These are phyloP conservation scores for Podargus strigoides DNA, from an alignment of 2,797 vertebrate species.

Conservation along the genomic window DNA sequence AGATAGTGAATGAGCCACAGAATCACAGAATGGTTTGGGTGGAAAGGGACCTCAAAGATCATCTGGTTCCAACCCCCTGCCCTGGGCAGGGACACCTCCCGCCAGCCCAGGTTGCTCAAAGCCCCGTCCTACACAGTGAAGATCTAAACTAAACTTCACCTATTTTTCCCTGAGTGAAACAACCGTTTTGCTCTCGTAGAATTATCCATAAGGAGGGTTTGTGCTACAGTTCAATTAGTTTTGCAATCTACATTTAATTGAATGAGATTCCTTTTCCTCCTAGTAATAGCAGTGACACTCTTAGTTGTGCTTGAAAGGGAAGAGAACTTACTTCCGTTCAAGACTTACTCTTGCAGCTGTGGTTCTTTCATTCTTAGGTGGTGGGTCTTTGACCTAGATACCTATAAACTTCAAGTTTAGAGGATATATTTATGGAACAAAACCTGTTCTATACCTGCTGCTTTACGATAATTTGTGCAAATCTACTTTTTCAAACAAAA, in stretches of 20 bases:
- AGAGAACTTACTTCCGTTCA: neutral
- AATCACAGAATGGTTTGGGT: too few relatives aligned
- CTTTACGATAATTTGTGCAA: neutral
- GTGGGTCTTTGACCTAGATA: neutral
- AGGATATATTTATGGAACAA: neutral
- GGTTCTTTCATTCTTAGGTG: too few relatives aligned
- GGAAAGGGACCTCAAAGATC: too few relatives aligned
- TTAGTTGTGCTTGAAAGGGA: neutral
- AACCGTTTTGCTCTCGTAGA: neutral
- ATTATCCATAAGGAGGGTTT: neutral
- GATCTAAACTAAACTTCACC: neutral
- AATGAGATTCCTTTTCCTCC: neutral
- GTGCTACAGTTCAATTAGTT: neutral
- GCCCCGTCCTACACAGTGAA: fast-evolving
- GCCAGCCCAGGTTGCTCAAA: too few relatives aligned
- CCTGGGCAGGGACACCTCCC: too few relatives aligned
- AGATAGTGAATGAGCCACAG: neutral
- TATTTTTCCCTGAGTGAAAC: neutral
- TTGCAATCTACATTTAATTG: neutral
- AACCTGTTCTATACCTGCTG: neutral
- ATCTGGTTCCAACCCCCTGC: too few relatives aligned
- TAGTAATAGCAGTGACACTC: neutral
- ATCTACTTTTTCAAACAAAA: neutral
- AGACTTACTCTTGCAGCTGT: neutral
- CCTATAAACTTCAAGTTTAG: neutral